Conservation (phyloP, 2,113 vertebrate species). For the Serinus canaria region DNA sequence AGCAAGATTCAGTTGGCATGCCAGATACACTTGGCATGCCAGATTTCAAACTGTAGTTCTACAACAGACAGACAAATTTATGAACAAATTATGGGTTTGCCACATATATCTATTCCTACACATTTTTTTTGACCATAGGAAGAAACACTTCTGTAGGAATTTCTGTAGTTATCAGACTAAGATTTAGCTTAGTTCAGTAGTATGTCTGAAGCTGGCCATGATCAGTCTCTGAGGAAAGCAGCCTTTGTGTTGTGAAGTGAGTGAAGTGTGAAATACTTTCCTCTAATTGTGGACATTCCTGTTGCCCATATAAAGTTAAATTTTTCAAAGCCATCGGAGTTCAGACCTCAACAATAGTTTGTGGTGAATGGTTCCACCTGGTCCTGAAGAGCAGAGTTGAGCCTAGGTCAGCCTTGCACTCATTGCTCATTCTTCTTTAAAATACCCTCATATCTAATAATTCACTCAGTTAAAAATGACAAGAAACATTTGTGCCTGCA, state of each 20-base stretch:
- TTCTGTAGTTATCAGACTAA: not conserved
- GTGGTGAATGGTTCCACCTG: not conserved
- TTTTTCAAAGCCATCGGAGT: not conserved
- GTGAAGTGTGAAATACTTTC: not conserved
- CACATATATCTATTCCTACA: not conserved
- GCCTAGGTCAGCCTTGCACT: fast-evolving
- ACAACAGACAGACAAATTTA: not conserved
- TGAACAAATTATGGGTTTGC: not conserved
- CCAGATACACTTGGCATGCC: not conserved
- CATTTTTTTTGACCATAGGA: not conserved
- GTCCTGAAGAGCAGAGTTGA: not conserved
- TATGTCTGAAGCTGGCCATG: not conserved
- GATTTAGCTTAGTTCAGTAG: not conserved
- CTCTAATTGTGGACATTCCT: not conserved
- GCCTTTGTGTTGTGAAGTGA: not conserved
- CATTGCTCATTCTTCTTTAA: not conserved
- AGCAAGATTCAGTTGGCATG: not conserved
- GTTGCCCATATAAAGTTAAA: not conserved
- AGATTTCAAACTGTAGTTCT: not conserved
- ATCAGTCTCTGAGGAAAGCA: not conserved
- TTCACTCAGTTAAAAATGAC: not conserved
- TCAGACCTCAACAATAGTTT: not conserved
- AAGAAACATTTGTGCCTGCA: not conserved
- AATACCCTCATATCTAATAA: not conserved
- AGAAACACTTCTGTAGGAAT: not conserved